Evolutionary conservation across 2,113 vertebrate genomes (phyloP).

Genomic region (Paratilapia polleni): DNA sequence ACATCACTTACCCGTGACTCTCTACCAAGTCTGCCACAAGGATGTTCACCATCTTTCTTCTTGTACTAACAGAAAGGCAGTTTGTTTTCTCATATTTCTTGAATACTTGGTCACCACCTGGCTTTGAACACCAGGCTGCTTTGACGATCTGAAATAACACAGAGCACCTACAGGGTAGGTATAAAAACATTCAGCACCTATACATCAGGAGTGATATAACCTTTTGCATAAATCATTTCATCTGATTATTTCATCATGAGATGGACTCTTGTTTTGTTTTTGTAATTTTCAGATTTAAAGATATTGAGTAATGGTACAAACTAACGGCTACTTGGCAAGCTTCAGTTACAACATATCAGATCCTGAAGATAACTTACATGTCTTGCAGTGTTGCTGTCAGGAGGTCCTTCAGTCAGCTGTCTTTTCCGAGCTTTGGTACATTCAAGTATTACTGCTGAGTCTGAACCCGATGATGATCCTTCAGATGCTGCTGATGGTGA

Average conservation of each 20-base stretch:
- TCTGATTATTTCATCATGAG: background rate
- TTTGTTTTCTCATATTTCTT: background rate
- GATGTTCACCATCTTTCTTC: no score
- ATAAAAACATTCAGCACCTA: no score
- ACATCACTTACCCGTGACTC: no score
- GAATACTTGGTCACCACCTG: background rate
- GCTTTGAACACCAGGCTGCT: background rate
- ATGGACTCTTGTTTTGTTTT: no score
- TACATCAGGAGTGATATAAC: no score
- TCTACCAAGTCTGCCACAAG: no score
- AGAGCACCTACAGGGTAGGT: no score
- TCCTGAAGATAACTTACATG: background rate
- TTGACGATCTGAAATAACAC: no score
- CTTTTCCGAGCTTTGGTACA: no score
- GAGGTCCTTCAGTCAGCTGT: no score
- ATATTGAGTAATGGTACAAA: background rate
- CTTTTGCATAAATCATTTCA: background rate
- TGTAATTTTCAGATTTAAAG: background rate
- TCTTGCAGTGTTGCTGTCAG: no score
- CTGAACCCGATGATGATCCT: background rate
- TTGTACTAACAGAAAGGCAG: background rate
- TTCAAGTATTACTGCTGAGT: fast-evolving
- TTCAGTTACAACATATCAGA: background rate
- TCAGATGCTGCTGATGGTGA: background rate
- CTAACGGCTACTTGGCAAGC: no score